Evolutionary conservation across 2,797 vertebrate species (phyloP).

Genomic region (Pitangus sulphuratus): DNA sequence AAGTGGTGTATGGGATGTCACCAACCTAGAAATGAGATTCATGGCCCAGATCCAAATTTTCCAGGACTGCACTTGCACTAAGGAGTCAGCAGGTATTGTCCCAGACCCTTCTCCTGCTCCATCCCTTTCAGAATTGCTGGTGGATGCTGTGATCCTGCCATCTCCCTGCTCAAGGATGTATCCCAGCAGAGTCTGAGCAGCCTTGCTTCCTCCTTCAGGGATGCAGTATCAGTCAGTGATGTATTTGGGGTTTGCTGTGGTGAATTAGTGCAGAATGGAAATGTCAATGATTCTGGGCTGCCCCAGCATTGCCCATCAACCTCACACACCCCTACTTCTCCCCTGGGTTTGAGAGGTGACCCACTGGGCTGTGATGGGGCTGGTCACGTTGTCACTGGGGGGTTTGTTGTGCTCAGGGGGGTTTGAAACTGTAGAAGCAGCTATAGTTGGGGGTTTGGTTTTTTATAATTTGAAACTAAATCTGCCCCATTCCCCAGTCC

Average conservation of each 20-base stretch:
- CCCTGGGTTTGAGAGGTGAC: neutral
- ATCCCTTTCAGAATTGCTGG: neutral
- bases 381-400: neutral
- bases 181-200: neutral
- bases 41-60: neutral
- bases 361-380: neutral
- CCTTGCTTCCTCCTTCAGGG: neutral
- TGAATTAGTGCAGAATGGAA: rapidly evolving
- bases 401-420: neutral
- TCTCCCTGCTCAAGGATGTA: neutral
- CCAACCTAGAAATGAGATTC: neutral
- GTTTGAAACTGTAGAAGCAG: neutral
- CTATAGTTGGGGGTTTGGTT: rapidly evolving
- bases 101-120: neutral
- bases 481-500: neutral
- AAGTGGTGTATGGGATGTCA: neutral
- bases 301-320: rapidly evolving
- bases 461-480: neutral
- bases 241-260: neutral
- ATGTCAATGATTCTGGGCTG: neutral
- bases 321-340: rapidly evolving
- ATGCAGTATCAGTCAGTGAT: neutral
- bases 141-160: neutral
- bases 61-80: neutral
- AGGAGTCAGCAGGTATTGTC: neutral